A percentile compares a stretch with the other conserved stretches of the same genome.
These are phyloP conservation scores for Arion vulgaris DNA, from an alignment of 1,140 invertebrate species.

Conservation along the genomic window DNA sequence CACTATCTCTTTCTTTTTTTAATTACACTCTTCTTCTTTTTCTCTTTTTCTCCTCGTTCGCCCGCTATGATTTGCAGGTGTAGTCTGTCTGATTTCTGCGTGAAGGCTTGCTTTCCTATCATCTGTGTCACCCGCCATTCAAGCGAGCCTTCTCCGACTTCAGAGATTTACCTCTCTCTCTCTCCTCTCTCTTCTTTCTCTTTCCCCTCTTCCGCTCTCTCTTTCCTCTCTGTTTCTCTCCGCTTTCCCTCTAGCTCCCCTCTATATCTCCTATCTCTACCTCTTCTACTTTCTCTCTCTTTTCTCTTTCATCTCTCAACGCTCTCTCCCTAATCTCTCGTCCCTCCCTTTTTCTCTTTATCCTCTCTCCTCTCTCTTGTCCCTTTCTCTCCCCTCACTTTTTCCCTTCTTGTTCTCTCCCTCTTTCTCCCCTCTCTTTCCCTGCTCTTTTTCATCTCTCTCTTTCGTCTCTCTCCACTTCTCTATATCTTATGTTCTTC, in stretches of 20 bases:
- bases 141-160: neutral
- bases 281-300: neutral
- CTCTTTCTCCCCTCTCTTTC: too few species aligned
- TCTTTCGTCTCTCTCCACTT: too few species aligned
- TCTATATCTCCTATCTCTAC: neutral
- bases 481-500: too few species aligned
- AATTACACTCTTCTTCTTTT: neutral
- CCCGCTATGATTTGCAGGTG: too few species aligned
- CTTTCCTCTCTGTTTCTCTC: neutral
- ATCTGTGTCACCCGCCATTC: too few species aligned
- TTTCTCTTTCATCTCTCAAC: neutral
- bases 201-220: neutral
- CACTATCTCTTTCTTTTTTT: neutral
- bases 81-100: too few species aligned
- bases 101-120: too few species aligned
- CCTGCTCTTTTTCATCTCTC: too few species aligned
- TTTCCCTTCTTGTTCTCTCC: conserved; percentile 16
- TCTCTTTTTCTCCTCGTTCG: too few species aligned
- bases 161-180: neutral
- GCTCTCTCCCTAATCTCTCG: neutral
- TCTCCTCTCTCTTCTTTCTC: neutral
- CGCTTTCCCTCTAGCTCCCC: neutral
- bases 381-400: neutral
- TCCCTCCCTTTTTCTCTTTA: neutral
- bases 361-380: neutral